These are phyloP conservation scores for Harpegnathos saltator DNA, from an alignment of 1,140 invertebrate genomes.

Conservation along the genomic window DNA sequence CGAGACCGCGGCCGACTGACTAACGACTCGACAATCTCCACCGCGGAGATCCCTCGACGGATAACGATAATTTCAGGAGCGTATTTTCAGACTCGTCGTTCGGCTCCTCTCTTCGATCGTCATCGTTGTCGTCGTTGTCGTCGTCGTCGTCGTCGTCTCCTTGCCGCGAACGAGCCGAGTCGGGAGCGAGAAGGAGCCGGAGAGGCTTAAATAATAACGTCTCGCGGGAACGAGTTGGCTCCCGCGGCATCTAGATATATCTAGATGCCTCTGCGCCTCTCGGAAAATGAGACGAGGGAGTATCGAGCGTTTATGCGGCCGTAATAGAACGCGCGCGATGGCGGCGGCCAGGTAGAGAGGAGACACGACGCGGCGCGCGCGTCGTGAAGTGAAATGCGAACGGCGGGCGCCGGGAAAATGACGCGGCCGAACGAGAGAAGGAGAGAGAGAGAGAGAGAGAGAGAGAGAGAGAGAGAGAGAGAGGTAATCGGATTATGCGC, in stretches of 20 bases:
- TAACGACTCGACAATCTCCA: constrained; percentile 66
- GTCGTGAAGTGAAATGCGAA: constrained; percentile 33
- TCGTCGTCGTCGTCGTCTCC: constrained; percentile 31
- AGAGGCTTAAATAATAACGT: constrained; percentile 57
- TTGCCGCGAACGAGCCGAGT: constrained; percentile 51
- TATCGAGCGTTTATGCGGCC: constrained; percentile 40
- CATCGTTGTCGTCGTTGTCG: background rate
- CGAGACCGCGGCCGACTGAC: constrained; percentile 50
- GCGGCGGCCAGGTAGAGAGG: constrained; percentile 11
- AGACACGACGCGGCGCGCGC: too few species aligned
- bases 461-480: constrained; percentile 1
- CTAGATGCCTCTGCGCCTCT: constrained; percentile 33
- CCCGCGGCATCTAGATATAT: constrained; percentile 42
- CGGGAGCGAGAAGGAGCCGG: background rate
- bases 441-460: too few species aligned
- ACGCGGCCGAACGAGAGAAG: constrained; percentile 27
- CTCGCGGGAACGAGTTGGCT: constrained; percentile 23
- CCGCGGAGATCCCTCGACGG: constrained; percentile 59
- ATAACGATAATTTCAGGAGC: constrained; percentile 71
- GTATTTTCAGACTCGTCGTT: constrained; percentile 62
- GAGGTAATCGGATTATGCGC: constrained; percentile 57
- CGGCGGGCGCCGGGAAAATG: constrained; percentile 41
- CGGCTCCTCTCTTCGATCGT: constrained; percentile 54
- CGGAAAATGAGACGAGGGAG: constrained; percentile 42
- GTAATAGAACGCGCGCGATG: constrained; percentile 32